Evolutionary conservation across 1,140 invertebrate species (phyloP).

Genomic region (Heliconius congener): DNA sequence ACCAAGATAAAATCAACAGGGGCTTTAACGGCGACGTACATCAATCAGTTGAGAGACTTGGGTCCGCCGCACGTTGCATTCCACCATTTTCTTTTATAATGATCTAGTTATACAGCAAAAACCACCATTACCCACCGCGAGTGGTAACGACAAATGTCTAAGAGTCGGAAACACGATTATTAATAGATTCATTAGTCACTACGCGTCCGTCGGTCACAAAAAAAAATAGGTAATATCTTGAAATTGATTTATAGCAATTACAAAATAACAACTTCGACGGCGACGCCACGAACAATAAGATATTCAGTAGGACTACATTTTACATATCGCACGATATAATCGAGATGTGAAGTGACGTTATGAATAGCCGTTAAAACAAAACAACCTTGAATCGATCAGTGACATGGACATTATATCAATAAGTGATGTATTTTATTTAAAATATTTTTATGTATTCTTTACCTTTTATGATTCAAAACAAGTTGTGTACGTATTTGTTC

Average conservation of each 20-base stretch:
- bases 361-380: slow-evolving; percentile 35
- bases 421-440: slow-evolving; percentile 22
- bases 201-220: slow-evolving; percentile 21
- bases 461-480: neutral
- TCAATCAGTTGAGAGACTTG: slow-evolving; percentile 63
- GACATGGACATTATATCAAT: slow-evolving; percentile 44
- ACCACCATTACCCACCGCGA: slow-evolving; percentile 26
- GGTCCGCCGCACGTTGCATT: slow-evolving; percentile 40
- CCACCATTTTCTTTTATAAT: slow-evolving; percentile 52
- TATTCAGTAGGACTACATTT: slow-evolving; percentile 16
- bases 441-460: slow-evolving; percentile 24
- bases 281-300: slow-evolving; percentile 24
- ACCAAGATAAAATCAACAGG: slow-evolving; percentile 62
- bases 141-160: slow-evolving; percentile 40
- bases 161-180: slow-evolving; percentile 41
- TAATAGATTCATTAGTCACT: slow-evolving; percentile 40
- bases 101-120: slow-evolving; percentile 52
- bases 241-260: slow-evolving; percentile 32
- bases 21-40: slow-evolving; percentile 61
- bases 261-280: slow-evolving; percentile 33
- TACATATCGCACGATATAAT: slow-evolving; percentile 25
- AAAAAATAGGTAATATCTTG: slow-evolving; percentile 13
- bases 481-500: neutral
- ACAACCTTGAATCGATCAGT: slow-evolving; percentile 54
- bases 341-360: slow-evolving; percentile 24